Evolutionary conservation across 2,113 vertebrate species (phyloP), one percentile per base, ranked within the genome.

Genomic region (Boleophthalmus pectinirostris): DNA sequence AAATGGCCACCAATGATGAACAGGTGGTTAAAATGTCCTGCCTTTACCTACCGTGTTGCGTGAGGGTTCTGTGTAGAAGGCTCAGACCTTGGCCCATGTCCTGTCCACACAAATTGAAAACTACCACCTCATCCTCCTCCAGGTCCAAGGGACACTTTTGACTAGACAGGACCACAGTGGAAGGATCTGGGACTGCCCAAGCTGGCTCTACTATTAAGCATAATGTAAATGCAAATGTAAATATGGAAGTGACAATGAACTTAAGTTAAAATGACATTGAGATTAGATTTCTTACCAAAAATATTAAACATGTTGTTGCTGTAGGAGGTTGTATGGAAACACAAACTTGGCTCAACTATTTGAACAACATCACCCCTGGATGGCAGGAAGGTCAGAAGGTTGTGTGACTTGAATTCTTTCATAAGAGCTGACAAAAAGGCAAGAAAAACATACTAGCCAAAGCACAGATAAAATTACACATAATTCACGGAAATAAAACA

Each of bases 41-140:
- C 65, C 21, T 47, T 79, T 53, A 72, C 80, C 66, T 75, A 89
- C 88, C 84, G 70, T 77, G 56, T 21, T 60, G 67, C 64, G 71
- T 83, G 74, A 87, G 82, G 43, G 77, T 33, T 78, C 73, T 80
- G 67, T 85, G 85, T 66, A 90, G 78, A 68, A 89, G 66, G 66
- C 45, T 85, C 29, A 85, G 74, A 20, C 92, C 92, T 3, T 85
- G 85, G 16, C 68, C 81, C 81, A 80, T 82, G 54, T 93, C 49
- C 61, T 89, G 83, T 43, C 92, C 91, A 7, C 87, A 80, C 78
- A 94, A 60, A 0, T 88, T 87, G 74, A 95, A 83, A 76, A 90
- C 68, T 56, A 90, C 92, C 45, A 93, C 87, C 15, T 94, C 92
- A 68, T 93, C 92, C 72, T 57, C 80, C 1, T 89, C 90, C 0